These are phyloP conservation scores for Parnassius apollo DNA, from an alignment of 2,888 invertebrate species.

Conservation along the genomic window DNA sequence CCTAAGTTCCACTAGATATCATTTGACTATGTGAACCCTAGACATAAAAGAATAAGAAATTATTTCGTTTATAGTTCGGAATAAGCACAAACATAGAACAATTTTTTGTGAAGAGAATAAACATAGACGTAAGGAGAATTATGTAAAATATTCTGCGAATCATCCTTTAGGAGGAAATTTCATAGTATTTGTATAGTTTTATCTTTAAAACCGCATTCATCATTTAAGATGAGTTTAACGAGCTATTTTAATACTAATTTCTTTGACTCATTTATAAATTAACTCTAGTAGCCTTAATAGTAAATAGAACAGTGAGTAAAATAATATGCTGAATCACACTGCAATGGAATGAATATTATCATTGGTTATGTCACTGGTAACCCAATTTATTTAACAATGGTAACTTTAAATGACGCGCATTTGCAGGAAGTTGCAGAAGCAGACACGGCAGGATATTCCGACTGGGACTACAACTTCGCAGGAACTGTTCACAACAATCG, in stretches of 20 bases:
- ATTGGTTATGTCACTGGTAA: slow-evolving; percentile 35
- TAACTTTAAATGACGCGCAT: slow-evolving; percentile 37
- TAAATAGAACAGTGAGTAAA: background rate
- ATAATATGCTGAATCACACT: slow-evolving; percentile 23
- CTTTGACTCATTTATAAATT: background rate
- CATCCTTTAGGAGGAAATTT: background rate
- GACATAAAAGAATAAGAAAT: too few relatives aligned
- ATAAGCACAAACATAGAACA: background rate
- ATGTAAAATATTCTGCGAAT: background rate
- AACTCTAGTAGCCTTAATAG: background rate
- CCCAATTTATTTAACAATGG: slow-evolving; percentile 39
- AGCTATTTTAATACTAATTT: background rate
- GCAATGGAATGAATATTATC: slow-evolving; percentile 29
- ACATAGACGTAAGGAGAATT: background rate
- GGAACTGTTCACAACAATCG: slow-evolving; percentile 44
- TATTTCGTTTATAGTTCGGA: too few relatives aligned
- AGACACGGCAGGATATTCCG: slow-evolving; percentile 47
- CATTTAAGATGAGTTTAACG: background rate
- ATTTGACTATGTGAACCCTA: too few relatives aligned
- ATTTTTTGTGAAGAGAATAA: background rate
- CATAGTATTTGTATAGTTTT: background rate
- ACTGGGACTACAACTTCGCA: slow-evolving; percentile 43
- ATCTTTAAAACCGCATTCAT: background rate
- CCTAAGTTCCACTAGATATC: too few relatives aligned
- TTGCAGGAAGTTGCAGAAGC: slow-evolving; percentile 61